Evolutionary conservation across 2,113 vertebrate genomes (phyloP).

Genomic region (Andinoacara biseriatus): DNA sequence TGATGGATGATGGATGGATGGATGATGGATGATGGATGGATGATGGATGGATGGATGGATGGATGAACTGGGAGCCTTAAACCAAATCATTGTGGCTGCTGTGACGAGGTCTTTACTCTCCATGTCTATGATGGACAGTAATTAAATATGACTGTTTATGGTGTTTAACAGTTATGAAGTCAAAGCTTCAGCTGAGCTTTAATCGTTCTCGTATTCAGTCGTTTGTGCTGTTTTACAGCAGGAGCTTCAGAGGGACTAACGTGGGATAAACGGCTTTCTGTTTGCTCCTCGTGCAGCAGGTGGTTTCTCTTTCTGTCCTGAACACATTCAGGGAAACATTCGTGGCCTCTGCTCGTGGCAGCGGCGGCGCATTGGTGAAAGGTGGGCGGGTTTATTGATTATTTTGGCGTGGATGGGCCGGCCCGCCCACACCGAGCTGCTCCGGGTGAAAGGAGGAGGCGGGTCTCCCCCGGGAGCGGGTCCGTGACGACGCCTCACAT

Average conservation of each 20-base stretch:
- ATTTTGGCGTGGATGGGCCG: neutral
- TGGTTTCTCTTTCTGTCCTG: neutral
- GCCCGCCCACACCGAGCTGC: neutral
- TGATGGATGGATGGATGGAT: too few relatives aligned
- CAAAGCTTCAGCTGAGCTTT: neutral
- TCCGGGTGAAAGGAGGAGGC: conserved; percentile 15
- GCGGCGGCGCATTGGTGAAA: neutral
- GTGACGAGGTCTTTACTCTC: too few relatives aligned
- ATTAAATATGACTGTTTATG: too few relatives aligned
- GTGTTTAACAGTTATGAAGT: neutral
- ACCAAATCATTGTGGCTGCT: too few relatives aligned
- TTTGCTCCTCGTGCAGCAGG: neutral
- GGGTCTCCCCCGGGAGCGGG: conserved; percentile 3
- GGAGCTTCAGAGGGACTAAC: neutral
- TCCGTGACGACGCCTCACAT: neutral
- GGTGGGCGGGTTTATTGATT: neutral
- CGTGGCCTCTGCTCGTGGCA: neutral
- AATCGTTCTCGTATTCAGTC: too few relatives aligned
- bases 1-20: too few relatives aligned
- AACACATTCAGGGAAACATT: neutral
- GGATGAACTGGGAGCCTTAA: too few relatives aligned
- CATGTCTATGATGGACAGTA: too few relatives aligned
- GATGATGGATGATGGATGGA: too few relatives aligned
- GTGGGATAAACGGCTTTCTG: neutral
- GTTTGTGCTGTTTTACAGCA: too few relatives aligned